Evolutionary conservation across 2,113 vertebrate genomes (phyloP).

Genomic region (Xiphophorus hellerii): DNA sequence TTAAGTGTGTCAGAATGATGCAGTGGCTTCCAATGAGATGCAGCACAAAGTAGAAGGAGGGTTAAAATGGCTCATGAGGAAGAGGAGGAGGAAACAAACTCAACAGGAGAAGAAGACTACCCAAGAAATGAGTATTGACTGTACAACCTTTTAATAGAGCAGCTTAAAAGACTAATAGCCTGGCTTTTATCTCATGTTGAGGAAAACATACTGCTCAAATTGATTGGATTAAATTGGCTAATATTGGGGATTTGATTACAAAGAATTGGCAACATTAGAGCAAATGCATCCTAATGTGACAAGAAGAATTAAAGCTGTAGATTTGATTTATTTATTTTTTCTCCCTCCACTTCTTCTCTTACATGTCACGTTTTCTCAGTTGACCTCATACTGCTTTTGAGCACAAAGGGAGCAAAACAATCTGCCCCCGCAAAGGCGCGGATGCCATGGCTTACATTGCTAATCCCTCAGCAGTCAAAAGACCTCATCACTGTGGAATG

Average conservation of each 20-base stretch:
- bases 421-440: slow-evolving; percentile 43
- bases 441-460: slow-evolving; percentile 47
- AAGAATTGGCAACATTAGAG: slow-evolving; percentile 14
- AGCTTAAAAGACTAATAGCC: slow-evolving; percentile 37
- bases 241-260: slow-evolving; percentile 32
- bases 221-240: slow-evolving; percentile 41
- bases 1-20: slow-evolving; percentile 54
- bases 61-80: slow-evolving; percentile 49
- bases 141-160: slow-evolving; percentile 45
- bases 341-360: background rate
- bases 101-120: slow-evolving; percentile 36
- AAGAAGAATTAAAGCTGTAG: slow-evolving; percentile 3
- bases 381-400: slow-evolving; percentile 38
- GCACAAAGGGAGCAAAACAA: slow-evolving; percentile 43
- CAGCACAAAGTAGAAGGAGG: slow-evolving; percentile 27
- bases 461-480: slow-evolving; percentile 55
- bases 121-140: slow-evolving; percentile 41
- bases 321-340: background rate
- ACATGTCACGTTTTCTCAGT: slow-evolving; percentile 12
- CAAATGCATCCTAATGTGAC: slow-evolving; percentile 22
- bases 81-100: slow-evolving; percentile 1
- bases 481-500: slow-evolving; percentile 47
- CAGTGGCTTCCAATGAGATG: slow-evolving; percentile 28
- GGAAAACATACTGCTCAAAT: slow-evolving; percentile 16
- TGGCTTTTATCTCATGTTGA: slow-evolving; percentile 29